Evolutionary conservation across 2,797 vertebrate genomes (phyloP), one percentile per base, ranked within the genome.

Genomic region (Antrozous pallidus): DNA sequence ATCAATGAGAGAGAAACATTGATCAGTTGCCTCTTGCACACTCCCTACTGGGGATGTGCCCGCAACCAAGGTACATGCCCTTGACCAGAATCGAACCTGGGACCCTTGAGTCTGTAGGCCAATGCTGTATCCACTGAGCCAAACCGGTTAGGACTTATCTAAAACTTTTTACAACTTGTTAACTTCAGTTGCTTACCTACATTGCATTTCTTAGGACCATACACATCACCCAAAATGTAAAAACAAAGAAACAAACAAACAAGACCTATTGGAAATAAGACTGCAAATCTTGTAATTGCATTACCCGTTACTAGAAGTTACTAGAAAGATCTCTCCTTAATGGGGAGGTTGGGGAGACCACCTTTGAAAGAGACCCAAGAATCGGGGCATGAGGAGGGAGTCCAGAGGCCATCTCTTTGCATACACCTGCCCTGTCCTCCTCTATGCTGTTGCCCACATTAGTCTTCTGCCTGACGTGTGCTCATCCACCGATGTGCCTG

Each of bases 301-400:
- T 74, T 82, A 65, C 51, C n/a, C 20, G 6, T 17, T 93, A 83
- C 49, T 75, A 85, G 89, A 93, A 88, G 38, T 75, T 89, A 67
- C 45, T 80, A 33, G 42, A 85, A 92, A 88, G 73, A 20, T 51
- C 36, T 20, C 56, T 88, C 54, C 81, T 51, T 81, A 61, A 38
- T 20, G 42, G 20, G 16, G 49, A 24, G 6, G 4, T 47, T 18
- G 31, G 11, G 16, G 24, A 70, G 61, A 26, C 18, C 47, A 92
- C 6, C 31, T 49, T 36, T 61, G 22, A 28, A 73, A 93, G 89
- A 65, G 92, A 70, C 83, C 33, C 45, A n/a, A 36, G 65, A 85
- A 45, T 51, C 9, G 5, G 51, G 38, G n/a, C 20, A 6, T 18
- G 45, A 61, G 4, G 22, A 10, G 80, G 67, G 70, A 73, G 54